Conservation (phyloP, 2,113 vertebrate genomes). For the Halcyon senegalensis region DNA sequence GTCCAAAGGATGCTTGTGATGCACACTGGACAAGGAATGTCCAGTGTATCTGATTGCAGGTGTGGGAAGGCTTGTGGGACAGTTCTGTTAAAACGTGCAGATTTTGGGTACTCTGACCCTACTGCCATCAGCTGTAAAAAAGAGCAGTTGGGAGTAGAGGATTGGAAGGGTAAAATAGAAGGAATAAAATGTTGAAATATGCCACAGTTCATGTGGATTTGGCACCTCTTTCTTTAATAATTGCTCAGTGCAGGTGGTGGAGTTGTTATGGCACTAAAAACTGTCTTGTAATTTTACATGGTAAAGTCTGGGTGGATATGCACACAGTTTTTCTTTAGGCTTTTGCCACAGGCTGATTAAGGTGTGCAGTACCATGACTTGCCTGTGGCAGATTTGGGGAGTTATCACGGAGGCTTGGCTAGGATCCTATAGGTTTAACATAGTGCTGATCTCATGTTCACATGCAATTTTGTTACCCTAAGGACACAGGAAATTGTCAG, state of each 20-base stretch:
- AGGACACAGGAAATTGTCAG: neutral
- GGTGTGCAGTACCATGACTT: fast-evolving
- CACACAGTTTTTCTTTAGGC: neutral
- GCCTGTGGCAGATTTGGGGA: neutral
- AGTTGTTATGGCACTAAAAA: neutral
- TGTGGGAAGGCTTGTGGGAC: neutral
- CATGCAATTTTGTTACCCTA: fast-evolving
- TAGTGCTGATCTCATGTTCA: neutral
- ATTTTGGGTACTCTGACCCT: neutral
- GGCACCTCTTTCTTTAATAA: neutral
- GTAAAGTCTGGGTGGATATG: neutral
- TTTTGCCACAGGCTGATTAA: neutral
- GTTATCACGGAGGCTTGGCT: neutral
- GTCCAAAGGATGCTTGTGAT: neutral
- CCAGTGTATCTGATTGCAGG: neutral
- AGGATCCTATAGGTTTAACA: neutral
- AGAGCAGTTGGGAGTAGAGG: neutral
- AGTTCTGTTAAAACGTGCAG: neutral
- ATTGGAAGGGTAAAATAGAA: neutral
- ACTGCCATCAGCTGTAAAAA: neutral
- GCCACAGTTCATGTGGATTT: neutral
- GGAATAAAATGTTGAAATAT: neutral
- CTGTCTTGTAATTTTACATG: neutral
- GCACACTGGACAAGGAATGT: neutral
- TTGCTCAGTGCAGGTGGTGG: neutral